Conservation (phyloP, 2,888 invertebrate genomes). For the Pammene aurita region DNA sequence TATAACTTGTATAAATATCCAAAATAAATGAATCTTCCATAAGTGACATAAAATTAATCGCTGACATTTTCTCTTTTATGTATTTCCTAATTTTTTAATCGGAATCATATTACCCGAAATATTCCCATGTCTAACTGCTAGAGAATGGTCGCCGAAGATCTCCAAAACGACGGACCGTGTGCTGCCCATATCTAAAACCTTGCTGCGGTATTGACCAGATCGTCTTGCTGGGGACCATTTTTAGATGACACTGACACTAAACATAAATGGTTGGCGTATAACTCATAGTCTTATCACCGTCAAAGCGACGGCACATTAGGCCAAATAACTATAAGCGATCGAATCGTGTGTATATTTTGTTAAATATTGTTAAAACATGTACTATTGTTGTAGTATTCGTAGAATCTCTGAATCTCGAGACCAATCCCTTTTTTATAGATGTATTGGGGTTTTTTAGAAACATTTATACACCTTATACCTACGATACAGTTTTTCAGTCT, state of each 20-base stretch:
- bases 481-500: slow-evolving; percentile 72
- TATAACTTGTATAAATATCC: no score
- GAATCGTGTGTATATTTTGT: slow-evolving; percentile 75
- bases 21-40: no score
- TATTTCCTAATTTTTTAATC: no score
- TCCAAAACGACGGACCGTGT: no score
- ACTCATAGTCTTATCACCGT: slow-evolving; percentile 14
- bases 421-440: slow-evolving; percentile 77
- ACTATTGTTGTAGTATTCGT: slow-evolving; percentile 67
- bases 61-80: no score
- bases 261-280: slow-evolving; percentile 15
- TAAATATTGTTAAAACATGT: slow-evolving; percentile 73
- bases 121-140: no score
- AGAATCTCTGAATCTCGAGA: slow-evolving; percentile 77
- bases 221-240: background rate
- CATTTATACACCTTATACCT: slow-evolving; percentile 70
- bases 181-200: no score
- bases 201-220: no score
- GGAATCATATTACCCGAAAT: no score
- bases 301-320: slow-evolving; percentile 38
- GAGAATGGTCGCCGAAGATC: no score
- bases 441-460: slow-evolving; percentile 75
- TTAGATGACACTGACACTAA: background rate
- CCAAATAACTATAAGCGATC: slow-evolving; percentile 49
- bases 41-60: no score